Conservation (phyloP, 2,113 vertebrate species). For the Reinhardtius hippoglossoides region DNA sequence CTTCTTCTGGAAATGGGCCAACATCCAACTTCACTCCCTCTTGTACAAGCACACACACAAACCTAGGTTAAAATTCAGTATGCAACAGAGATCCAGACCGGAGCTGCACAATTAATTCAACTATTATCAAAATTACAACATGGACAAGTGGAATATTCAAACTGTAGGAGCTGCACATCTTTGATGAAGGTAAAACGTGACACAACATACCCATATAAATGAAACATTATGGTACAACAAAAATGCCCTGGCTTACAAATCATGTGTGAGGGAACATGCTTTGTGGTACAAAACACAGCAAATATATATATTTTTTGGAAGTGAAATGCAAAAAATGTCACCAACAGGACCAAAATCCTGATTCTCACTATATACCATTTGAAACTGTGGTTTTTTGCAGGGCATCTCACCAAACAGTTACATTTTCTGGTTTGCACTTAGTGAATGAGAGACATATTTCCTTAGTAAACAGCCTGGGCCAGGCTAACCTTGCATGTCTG, state of each 20-base stretch:
- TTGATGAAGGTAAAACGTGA: neutral
- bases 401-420: slow-evolving; percentile 6
- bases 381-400: slow-evolving; percentile 12
- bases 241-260: neutral
- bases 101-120: neutral
- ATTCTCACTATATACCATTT: neutral
- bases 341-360: neutral
- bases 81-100: neutral
- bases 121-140: neutral
- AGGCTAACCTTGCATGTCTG: slow-evolving; percentile 64
- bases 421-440: slow-evolving; percentile 6
- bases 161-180: neutral
- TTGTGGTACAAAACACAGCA: neutral
- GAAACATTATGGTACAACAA: neutral
- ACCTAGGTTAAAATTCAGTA: slow-evolving; percentile 5
- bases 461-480: slow-evolving; percentile 46
- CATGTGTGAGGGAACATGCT: neutral
- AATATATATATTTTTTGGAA: too few relatives aligned
- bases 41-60: slow-evolving; percentile 32
- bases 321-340: too few relatives aligned
- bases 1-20: slow-evolving; percentile 63
- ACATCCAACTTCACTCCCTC: slow-evolving; percentile 53
- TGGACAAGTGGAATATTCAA: neutral
- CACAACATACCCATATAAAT: neutral
- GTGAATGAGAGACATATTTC: slow-evolving; percentile 22